These are phyloP conservation scores for Drosophila takahashii DNA, from an alignment of 1,140 invertebrate species.

Conservation along the genomic window DNA sequence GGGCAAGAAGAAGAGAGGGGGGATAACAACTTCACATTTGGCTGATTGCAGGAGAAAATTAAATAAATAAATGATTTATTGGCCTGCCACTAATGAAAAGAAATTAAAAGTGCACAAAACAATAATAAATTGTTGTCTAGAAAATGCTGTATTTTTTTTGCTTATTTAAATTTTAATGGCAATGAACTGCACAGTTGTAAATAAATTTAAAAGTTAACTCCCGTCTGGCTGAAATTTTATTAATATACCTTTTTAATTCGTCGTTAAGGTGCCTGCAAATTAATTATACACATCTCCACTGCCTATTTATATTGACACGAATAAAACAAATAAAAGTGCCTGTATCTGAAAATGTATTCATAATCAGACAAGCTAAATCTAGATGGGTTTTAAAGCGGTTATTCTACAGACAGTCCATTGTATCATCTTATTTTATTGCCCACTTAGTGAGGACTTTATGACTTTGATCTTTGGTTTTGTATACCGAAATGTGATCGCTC, in stretches of 20 bases:
- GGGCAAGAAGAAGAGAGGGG: neutral
- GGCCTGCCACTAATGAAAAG: conserved; percentile 23
- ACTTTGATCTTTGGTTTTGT: conserved; percentile 11
- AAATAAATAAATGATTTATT: conserved; percentile 75
- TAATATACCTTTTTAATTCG: neutral
- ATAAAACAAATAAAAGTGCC: neutral
- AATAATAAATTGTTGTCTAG: neutral
- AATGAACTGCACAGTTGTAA: conserved; percentile 14
- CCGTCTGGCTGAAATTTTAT: neutral
- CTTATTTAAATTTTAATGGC: neutral
- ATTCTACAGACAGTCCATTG: neutral
- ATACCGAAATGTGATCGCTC: neutral
- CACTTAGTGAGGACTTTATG: conserved; percentile 2
- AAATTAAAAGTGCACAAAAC: conserved; percentile 1
- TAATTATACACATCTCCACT: conserved; percentile 14
- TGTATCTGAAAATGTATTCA: neutral
- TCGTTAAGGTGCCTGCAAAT: neutral
- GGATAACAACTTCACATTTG: conserved; percentile 31
- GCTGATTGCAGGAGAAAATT: conserved; percentile 49
- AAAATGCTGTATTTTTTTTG: neutral
- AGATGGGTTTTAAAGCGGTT: conserved; percentile 4
- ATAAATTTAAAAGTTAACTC: neutral
- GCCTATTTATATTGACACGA: conserved; percentile 6
- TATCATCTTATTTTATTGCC: conserved; percentile 12
- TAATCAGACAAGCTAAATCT: neutral